Conservation (phyloP, 2,113 vertebrate species). For the Urocynchramus pylzowi region DNA sequence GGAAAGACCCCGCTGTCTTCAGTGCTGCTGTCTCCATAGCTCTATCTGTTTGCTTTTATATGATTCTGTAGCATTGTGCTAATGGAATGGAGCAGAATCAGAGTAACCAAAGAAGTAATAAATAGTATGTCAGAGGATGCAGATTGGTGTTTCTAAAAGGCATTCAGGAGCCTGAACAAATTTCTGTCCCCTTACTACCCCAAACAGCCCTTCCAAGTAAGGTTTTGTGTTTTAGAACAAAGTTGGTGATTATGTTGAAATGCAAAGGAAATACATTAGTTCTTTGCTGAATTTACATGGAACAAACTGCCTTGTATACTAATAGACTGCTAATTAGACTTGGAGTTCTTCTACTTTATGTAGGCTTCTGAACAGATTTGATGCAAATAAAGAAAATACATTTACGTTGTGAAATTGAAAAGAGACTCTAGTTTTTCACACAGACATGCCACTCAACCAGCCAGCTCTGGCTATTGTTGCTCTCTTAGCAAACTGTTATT, state of each 20-base stretch:
- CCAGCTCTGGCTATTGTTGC: constrained; percentile 38
- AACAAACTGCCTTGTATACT: background rate
- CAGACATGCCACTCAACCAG: background rate
- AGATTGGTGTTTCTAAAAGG: background rate
- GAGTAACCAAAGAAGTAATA: background rate
- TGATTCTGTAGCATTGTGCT: background rate
- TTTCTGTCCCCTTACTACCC: background rate
- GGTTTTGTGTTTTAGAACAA: background rate
- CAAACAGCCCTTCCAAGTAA: background rate
- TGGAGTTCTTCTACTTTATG: background rate
- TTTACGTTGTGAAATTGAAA: constrained; percentile 2
- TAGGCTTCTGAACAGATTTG: background rate
- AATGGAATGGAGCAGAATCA: background rate
- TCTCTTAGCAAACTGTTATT: constrained; percentile 29
- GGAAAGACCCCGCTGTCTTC: background rate
- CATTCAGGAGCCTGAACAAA: background rate
- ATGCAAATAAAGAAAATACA: background rate
- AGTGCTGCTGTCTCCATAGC: background rate
- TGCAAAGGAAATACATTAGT: background rate
- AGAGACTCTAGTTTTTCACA: background rate
- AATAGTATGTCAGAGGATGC: background rate
- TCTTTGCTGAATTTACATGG: constrained; percentile 13
- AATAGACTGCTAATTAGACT: background rate
- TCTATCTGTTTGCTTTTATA: background rate
- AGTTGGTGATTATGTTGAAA: background rate